phyloP scores from a whole-genome alignment of 2,888 invertebrate genomes.

The Eucera pruinosa region DNA sequence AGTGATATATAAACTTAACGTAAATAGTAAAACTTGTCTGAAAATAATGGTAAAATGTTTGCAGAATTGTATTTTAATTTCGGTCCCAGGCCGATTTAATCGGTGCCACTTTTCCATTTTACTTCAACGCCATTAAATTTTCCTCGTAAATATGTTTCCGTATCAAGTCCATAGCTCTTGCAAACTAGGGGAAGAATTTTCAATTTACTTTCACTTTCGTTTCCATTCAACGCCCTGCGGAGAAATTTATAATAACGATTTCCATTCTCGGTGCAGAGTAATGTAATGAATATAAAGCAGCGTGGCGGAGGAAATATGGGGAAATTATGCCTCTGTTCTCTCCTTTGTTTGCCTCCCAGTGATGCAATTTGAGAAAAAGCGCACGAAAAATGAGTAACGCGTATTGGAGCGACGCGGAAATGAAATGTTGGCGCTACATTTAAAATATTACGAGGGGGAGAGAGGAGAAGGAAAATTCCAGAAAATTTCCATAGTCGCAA shows the following conservation, averaged over 20 bases:
- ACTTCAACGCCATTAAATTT: too few relatives aligned
- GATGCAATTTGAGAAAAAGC: constrained; percentile 13
- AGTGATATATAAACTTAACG: too few relatives aligned
- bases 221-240: neutral
- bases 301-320: constrained; percentile 14
- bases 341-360: constrained; percentile 5
- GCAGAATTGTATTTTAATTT: too few relatives aligned
- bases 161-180: neutral
- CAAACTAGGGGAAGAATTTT: neutral
- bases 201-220: constrained; percentile 15
- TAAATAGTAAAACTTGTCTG: too few relatives aligned
- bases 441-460: constrained; percentile 16
- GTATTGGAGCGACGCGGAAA: constrained; percentile 1
- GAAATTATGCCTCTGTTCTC: constrained; percentile 29
- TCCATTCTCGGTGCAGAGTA: neutral
- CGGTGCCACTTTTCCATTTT: too few relatives aligned
- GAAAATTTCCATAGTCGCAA: too few relatives aligned
- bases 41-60: too few relatives aligned
- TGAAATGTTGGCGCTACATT: neutral
- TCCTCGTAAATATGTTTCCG: too few relatives aligned
- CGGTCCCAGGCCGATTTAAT: too few relatives aligned
- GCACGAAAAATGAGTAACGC: neutral
- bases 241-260: constrained; percentile 18
- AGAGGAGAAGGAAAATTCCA: too few relatives aligned
- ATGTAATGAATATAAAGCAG: constrained; percentile 26